Evolutionary conservation across 2,113 vertebrate species (phyloP).

Genomic region (Thamnaconus septentrionalis): DNA sequence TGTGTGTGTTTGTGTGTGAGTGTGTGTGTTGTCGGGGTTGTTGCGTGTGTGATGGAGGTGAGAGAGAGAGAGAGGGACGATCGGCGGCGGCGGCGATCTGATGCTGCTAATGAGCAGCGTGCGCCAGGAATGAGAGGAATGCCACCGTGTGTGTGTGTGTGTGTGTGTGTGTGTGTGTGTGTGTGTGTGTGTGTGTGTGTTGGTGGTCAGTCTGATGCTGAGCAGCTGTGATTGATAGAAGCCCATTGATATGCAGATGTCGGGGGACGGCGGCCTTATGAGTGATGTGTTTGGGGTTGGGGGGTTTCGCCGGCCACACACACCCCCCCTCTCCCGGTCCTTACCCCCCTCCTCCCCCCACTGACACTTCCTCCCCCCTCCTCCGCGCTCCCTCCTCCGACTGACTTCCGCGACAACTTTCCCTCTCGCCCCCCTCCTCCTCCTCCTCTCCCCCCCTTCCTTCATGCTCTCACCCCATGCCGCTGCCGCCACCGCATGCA

Average conservation of each 20-base stretch:
- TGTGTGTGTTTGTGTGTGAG: too few species aligned
- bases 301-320: too few species aligned
- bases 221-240: constrained; percentile 51
- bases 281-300: constrained; percentile 25
- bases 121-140: constrained; percentile 71
- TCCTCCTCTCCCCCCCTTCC: constrained; percentile 21
- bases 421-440: background rate
- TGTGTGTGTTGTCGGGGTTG: too few species aligned
- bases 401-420: too few species aligned
- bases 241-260: constrained; percentile 63
- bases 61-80: too few species aligned
- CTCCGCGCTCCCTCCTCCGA: too few species aligned
- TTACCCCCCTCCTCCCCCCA: too few species aligned
- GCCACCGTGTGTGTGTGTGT: constrained; percentile 22
- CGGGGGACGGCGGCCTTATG: constrained; percentile 30
- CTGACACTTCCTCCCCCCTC: too few species aligned
- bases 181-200: constrained; percentile 16
- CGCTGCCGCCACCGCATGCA: background rate
- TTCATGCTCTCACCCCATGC: background rate
- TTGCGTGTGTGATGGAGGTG: too few species aligned
- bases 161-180: background rate
- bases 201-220: constrained; percentile 37
- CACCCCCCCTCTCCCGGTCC: constrained; percentile 2
- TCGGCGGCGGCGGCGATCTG: constrained; percentile 10
- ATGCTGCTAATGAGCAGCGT: constrained; percentile 64